phyloP scores from a whole-genome alignment of 2,113 vertebrate genomes.

The Bubalus kerabau region DNA sequence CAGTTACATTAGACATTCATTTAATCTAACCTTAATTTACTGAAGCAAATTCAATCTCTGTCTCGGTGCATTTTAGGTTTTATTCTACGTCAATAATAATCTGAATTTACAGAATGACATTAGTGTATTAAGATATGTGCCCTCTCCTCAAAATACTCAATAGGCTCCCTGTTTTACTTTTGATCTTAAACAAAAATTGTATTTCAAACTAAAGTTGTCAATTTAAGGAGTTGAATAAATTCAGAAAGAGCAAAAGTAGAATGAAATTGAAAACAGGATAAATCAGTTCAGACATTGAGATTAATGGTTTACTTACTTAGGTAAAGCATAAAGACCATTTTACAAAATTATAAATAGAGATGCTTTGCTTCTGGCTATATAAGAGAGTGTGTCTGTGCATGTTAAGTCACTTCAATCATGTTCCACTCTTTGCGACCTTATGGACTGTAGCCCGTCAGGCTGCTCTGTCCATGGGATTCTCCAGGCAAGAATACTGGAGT shows the following conservation, averaged over 20 bases:
- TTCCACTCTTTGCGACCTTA: neutral
- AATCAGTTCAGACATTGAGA: neutral
- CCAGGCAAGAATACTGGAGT: neutral
- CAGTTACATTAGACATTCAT: neutral
- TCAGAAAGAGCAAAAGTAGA: neutral
- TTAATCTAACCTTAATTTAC: neutral
- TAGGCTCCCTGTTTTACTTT: neutral
- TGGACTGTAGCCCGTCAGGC: neutral
- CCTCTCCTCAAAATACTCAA: neutral
- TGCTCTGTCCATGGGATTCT: neutral
- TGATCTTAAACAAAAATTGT: neutral
- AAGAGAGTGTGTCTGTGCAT: neutral
- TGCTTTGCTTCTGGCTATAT: neutral
- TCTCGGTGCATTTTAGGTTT: neutral
- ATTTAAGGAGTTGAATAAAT: neutral
- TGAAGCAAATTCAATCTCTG: neutral
- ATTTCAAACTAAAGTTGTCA: neutral
- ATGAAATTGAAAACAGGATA: neutral
- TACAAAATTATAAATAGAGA: neutral
- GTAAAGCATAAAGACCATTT: neutral
- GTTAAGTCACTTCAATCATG: neutral
- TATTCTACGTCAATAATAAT: neutral
- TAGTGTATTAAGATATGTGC: neutral
- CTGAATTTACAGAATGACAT: neutral
- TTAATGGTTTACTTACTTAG: neutral